Evolutionary conservation across 2,888 invertebrate species (phyloP), one percentile per base, ranked within the genome.

Genomic region (Drosophila nigricruria): DNA sequence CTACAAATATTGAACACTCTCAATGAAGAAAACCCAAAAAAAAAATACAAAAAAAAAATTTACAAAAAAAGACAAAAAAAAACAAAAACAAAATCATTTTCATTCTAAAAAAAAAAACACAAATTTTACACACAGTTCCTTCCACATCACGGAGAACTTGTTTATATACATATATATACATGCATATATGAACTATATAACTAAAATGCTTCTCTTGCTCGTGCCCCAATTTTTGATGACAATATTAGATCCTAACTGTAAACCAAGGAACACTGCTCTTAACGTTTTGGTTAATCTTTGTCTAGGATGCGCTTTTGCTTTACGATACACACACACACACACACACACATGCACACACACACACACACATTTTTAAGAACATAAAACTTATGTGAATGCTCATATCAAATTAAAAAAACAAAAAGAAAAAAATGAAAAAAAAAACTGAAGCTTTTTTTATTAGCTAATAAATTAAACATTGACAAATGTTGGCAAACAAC

Each of bases 221-320:
- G 68, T 72, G 72, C 73, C 59, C 76, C 70, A 79, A 79, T 86
- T 76, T 87, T 87, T 83, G 79, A 89, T 87, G 84, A 84, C 84
- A 84, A 84, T 84, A 84, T 84, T 84, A 84, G 84, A 89, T 69
- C 84, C 84, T 84, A 89, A 75, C 74, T 45, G 32, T 70, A 70
- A 63, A 70, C 30, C 49, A 50, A 62, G 56, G 38, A 62, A 59
- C 75, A 54, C 38, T 42, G 59, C 59, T 77, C 58, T 57, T n/a
- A 45, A 62, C 30, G 23, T 65, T 65, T 78, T 67, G 20, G 49
- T 72, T 70, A 57, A 63, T 27, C 30, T 71, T 70, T 69, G 52
- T 72, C 67, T 54, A 64, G 47, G 62, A 69, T 77, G 53, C 64
- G 72, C 66, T 73, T 74, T 65, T 43, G 79, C 79, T 50, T 65